phyloP scores from a whole-genome alignment of 37 sponge, comb jelly and placozoan genomes.

The Halichondria panicea region DNA sequence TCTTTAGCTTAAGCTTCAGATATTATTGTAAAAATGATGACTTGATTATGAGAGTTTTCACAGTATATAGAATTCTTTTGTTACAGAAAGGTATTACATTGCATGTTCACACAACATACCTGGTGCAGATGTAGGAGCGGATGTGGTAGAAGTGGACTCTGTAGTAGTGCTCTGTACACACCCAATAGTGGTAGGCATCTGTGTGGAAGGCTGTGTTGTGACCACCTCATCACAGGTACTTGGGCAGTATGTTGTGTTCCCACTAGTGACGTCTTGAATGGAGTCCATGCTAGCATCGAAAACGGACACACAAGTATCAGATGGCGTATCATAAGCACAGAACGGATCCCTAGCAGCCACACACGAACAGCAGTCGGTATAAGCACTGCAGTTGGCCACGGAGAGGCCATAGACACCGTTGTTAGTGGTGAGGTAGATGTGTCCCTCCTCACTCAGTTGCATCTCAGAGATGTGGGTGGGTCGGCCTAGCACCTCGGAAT shows the following conservation, averaged over 20 bases:
- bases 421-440: slow-evolving; percentile 45
- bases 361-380: slow-evolving; percentile 41
- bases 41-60: too few relatives aligned
- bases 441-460: too few relatives aligned
- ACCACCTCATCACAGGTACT: background rate
- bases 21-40: too few relatives aligned
- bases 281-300: background rate
- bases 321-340: slow-evolving; percentile 47
- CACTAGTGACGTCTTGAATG: slow-evolving; percentile 32
- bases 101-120: too few relatives aligned
- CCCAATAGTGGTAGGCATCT: too few relatives aligned
- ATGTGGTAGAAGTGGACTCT: too few relatives aligned
- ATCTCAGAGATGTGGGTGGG: slow-evolving; percentile 6
- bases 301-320: slow-evolving; percentile 31
- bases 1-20: too few relatives aligned
- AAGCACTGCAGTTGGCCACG: slow-evolving; percentile 18
- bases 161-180: too few relatives aligned
- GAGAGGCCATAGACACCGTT: slow-evolving; percentile 30
- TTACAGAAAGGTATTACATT: too few relatives aligned
- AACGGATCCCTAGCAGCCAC: slow-evolving; percentile 57
- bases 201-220: background rate
- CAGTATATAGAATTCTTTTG: too few relatives aligned
- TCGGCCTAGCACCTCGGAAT: background rate
- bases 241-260: background rate
- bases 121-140: too few relatives aligned